Percentiles rank a stretch among this genome's conserved stretches.
These are phyloP conservation scores for Pollenia labialis DNA, from an alignment of 2,888 invertebrate genomes.

Conservation along the genomic window DNA sequence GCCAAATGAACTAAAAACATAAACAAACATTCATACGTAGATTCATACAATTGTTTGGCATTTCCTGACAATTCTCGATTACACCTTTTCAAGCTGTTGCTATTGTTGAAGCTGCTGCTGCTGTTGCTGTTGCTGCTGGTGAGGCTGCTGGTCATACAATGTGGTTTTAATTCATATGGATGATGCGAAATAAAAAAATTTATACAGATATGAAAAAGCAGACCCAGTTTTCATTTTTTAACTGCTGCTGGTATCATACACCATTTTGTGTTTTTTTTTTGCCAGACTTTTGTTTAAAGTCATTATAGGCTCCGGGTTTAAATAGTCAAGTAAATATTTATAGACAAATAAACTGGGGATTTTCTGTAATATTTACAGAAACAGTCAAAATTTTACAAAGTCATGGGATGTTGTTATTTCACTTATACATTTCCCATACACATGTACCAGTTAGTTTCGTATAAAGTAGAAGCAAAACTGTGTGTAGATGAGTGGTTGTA, in stretches of 20 bases:
- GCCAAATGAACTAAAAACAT: slow-evolving; percentile 9
- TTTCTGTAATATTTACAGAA: slow-evolving; percentile 35
- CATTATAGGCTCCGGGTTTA: slow-evolving; percentile 25
- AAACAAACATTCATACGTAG: not conserved
- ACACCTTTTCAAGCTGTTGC: slow-evolving; percentile 29
- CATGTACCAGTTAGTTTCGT: not conserved
- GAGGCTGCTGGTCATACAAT: slow-evolving; percentile 36
- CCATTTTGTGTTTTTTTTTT: not conserved
- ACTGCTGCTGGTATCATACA: slow-evolving; percentile 23
- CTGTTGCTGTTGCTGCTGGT: slow-evolving; percentile 24
- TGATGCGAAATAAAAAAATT: not conserved
- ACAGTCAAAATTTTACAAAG: slow-evolving; percentile 32
- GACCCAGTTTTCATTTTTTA: not conserved
- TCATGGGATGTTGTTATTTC: slow-evolving; percentile 15
- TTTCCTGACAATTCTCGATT: slow-evolving; percentile 66
- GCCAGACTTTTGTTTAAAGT: slow-evolving; percentile 40
- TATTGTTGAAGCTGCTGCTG: slow-evolving; percentile 25
- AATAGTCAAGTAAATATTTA: slow-evolving; percentile 44
- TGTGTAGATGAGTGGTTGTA: not conserved
- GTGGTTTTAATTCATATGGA: slow-evolving; percentile 35
- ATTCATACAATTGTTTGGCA: slow-evolving; percentile 66
- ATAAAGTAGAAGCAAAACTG: not conserved
- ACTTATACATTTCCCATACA: not conserved
- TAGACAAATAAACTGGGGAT: slow-evolving; percentile 22
- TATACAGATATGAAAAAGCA: not conserved